These are phyloP conservation scores for Daboia siamensis DNA, from an alignment of 2,113 vertebrate genomes.

Conservation along the genomic window DNA sequence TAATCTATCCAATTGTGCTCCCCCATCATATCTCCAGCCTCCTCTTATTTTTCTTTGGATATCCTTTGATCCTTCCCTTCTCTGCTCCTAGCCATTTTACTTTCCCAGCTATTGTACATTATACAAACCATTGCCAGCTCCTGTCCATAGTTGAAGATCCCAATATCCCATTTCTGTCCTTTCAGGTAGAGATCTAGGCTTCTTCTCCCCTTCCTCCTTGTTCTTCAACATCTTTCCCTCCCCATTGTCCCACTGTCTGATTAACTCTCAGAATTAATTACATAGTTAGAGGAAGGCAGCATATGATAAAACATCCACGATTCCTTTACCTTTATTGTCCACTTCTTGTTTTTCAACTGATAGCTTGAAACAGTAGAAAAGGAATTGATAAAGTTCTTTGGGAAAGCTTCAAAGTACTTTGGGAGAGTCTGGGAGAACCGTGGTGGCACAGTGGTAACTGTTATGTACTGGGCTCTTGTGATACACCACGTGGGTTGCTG, in stretches of 20 bases:
- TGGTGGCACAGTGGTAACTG: not conserved
- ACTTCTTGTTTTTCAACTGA: not conserved
- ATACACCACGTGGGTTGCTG: no score
- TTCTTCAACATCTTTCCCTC: not conserved
- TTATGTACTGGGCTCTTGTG: no score
- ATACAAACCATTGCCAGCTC: not conserved
- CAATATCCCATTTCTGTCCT: not conserved
- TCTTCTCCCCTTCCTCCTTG: not conserved
- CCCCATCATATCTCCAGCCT: not conserved
- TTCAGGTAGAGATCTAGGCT: not conserved
- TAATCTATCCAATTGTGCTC: not conserved
- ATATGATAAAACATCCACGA: not conserved
- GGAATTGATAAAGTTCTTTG: not conserved
- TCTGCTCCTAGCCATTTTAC: not conserved
- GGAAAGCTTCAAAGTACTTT: not conserved
- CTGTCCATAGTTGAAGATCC: not conserved
- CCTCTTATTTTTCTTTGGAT: not conserved
- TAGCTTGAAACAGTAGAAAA: not conserved
- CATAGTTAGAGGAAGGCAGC: not conserved
- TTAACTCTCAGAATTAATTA: not conserved
- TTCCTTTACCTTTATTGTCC: not conserved
- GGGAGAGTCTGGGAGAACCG: not conserved
- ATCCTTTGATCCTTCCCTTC: not conserved
- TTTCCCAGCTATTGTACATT: not conserved
- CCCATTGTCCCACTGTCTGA: not conserved